Base-by-base conservation (phyloP, 2,797 vertebrate genomes). In the Chelmon rostratus region DNA sequence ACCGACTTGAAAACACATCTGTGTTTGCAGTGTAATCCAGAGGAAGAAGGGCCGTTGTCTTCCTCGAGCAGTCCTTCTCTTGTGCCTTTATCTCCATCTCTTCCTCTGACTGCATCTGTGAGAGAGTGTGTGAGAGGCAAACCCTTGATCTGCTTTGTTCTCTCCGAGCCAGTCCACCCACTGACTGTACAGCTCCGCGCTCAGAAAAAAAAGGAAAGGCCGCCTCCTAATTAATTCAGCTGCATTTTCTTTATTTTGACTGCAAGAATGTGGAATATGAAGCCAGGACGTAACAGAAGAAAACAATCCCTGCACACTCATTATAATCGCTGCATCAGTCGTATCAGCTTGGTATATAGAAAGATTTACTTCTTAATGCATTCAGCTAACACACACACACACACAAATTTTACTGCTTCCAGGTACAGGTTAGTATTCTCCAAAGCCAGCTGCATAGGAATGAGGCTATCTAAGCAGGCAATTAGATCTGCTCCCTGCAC, bases 401-500 rank as follows among this genome's bases (percentile, higher is more conserved):
- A 61, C 64, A 64, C 61, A 73, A 58, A 73, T 72, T 52, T 62
- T 46, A 52, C 33, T 58, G 49, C 81, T 83, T 79, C 37, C 57
- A 73, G 73, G 78, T 78, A 76, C 72, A 86, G 54, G 70, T 83
- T 72, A 74, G 75, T 76, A 71, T 82, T 79, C 78, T 80, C 76
- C 42, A 75, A 82, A 77, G 71, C 72, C 75, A 66, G 79, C 79
- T 87, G 84, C 84, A 85, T 75, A 42, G 35, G 59, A 82, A 86
- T 76, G 72, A 87, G 84, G 49, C 59, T 77, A 76, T 81, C 80
- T 76, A 81, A 88, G 78, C 78, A 80, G 69, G 68, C 80, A 86
- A 88, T 93, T 89, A 82, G 76, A 86, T 86, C 28, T 66, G 69
- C 80, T 78, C 73, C 65, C 77, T 79, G 71, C 73, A 67, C 75